These are phyloP conservation scores for Lasioglossum albipes DNA, from an alignment of 1,140 invertebrate species.

Conservation along the genomic window DNA sequence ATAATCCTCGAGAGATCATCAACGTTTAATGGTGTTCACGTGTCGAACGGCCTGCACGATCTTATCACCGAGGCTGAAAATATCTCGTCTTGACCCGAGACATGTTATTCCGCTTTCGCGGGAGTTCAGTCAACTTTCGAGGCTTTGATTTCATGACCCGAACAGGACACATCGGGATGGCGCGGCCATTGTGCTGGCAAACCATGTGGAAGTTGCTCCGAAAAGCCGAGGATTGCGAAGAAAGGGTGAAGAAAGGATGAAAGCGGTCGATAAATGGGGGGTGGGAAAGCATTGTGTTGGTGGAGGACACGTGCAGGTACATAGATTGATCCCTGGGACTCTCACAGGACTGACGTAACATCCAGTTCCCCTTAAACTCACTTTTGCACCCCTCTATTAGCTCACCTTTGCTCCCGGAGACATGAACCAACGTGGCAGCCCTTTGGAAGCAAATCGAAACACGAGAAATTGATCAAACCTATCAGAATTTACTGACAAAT, in stretches of 20 bases:
- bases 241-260: conserved; percentile 15
- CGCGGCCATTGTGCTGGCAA: not conserved
- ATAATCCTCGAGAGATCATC: not conserved
- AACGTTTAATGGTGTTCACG: not conserved
- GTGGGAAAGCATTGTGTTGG: conserved; percentile 9
- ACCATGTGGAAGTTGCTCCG: not conserved
- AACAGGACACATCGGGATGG: not conserved
- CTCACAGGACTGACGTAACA: not conserved
- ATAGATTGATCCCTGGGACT: not conserved
- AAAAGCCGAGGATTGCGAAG: not conserved
- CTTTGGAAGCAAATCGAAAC: too few relatives aligned
- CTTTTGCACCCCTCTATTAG: not conserved
- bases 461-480: too few relatives aligned
- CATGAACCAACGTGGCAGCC: too few relatives aligned
- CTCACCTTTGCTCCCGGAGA: not conserved
- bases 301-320: not conserved
- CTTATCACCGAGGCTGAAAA: not conserved
- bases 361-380: not conserved
- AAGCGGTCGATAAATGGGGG: conserved; percentile 1
- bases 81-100: not conserved
- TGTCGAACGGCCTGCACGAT: not conserved
- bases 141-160: not conserved
- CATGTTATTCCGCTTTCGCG: not conserved
- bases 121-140: not conserved
- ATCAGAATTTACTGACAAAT: too few relatives aligned